Evolutionary conservation across 2,797 vertebrate species (phyloP).

Genomic region (Nyctalus aviator): DNA sequence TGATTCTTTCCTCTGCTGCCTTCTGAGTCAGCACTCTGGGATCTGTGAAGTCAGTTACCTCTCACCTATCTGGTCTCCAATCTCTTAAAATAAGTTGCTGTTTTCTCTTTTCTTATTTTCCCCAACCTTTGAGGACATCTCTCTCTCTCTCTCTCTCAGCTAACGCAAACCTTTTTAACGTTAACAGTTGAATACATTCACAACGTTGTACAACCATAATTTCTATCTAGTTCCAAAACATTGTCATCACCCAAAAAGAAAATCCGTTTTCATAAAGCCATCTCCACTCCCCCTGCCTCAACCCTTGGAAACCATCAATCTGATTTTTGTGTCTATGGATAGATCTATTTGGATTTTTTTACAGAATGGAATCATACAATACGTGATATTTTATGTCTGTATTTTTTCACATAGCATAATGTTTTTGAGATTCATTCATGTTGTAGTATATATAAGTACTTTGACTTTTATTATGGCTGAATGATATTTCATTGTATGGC

Average conservation of each 20-base stretch:
- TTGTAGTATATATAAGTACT: background rate
- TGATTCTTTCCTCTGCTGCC: background rate
- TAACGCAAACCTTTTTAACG: background rate
- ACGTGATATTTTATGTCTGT: background rate
- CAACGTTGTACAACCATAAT: background rate
- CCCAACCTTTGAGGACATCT: background rate
- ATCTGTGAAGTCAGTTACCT: background rate
- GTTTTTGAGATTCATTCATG: background rate
- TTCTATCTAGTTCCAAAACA: background rate
- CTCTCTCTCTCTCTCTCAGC: background rate
- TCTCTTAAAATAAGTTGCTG: background rate
- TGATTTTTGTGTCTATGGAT: background rate
- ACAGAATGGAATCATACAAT: background rate
- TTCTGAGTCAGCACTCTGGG: background rate
- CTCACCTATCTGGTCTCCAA: background rate
- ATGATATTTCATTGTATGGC: background rate
- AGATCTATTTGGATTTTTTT: background rate
- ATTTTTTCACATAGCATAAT: background rate
- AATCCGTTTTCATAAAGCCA: background rate
- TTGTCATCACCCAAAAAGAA: background rate
- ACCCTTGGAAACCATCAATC: background rate
- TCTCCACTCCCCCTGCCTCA: background rate
- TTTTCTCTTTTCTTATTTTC: conserved; percentile 13
- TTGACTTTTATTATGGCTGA: background rate
- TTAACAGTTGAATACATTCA: background rate